Conservation (phyloP, 2,797 vertebrate genomes). For the Pseudocheirus occidentalis region DNA sequence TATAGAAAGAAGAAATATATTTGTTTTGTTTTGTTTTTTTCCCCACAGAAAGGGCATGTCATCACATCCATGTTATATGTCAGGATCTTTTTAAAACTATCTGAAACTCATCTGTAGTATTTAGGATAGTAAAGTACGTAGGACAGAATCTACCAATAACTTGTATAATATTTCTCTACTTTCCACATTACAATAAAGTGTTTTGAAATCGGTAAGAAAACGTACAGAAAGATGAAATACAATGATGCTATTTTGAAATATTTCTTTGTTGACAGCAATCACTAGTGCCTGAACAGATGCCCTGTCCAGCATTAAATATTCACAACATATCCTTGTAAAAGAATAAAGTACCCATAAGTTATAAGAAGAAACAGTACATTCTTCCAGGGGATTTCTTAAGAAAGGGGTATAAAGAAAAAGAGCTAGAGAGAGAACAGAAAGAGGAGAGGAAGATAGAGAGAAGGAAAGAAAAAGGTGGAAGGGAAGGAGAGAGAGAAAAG, state of each 20-base stretch:
- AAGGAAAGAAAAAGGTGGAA: slow-evolving; percentile 60
- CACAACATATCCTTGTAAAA: slow-evolving; percentile 75
- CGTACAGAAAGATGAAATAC: slow-evolving; percentile 71
- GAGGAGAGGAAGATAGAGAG: neutral
- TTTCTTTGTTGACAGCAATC: slow-evolving; percentile 67
- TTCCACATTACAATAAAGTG: slow-evolving; percentile 56
- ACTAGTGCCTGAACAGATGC: slow-evolving; percentile 78
- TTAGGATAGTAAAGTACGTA: neutral
- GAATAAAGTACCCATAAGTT: slow-evolving; percentile 74
- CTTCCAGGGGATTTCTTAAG: slow-evolving; percentile 31
- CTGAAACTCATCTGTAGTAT: neutral
- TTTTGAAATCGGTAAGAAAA: slow-evolving; percentile 57
- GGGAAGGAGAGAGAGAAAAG: slow-evolving; percentile 2
- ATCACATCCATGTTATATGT: neutral
- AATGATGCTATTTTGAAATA: slow-evolving; percentile 68
- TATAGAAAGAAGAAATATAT: neutral
- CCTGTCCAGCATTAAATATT: slow-evolving; percentile 81
- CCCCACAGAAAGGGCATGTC: neutral
- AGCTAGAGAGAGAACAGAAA: neutral
- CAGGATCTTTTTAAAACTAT: slow-evolving; percentile 47
- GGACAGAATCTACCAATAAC: slow-evolving; percentile 51
- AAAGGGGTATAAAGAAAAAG: neutral
- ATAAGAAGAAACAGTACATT: slow-evolving; percentile 68
- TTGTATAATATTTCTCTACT: slow-evolving; percentile 40
- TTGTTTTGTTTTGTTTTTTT: neutral